These are phyloP conservation scores for Leguminivora glycinivorella DNA, from an alignment of 1,140 invertebrate species.

Conservation along the genomic window DNA sequence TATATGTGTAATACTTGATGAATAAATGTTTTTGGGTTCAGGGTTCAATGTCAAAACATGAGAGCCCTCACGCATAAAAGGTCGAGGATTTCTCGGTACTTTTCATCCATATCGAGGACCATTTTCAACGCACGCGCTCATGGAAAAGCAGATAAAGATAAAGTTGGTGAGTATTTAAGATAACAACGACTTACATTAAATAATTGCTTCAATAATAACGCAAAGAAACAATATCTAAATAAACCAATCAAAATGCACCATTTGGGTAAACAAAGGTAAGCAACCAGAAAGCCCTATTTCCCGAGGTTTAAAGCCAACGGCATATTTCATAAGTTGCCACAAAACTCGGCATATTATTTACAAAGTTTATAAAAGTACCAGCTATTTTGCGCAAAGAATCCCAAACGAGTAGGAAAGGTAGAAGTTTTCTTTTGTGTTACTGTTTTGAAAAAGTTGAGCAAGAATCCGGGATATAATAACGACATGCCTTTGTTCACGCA, in stretches of 20 bases:
- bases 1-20: no score
- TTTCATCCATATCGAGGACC: no score
- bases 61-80: no score
- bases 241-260: not conserved
- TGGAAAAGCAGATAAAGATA: no score
- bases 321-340: slow-evolving; percentile 18
- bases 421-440: slow-evolving; percentile 22
- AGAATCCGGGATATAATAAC: slow-evolving; percentile 22
- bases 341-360: slow-evolving; percentile 27
- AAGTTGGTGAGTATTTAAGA: no score
- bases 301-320: slow-evolving; percentile 21
- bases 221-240: not conserved
- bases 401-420: slow-evolving; percentile 21
- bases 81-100: no score
- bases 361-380: slow-evolving; percentile 25
- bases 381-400: slow-evolving; percentile 21
- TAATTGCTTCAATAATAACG: no score
- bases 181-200: no score
- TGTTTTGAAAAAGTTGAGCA: slow-evolving; percentile 20
- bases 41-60: no score
- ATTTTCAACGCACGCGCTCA: no score
- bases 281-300: not conserved
- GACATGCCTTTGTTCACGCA: slow-evolving; percentile 7
- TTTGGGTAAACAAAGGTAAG: not conserved
- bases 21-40: no score